phyloP scores from a whole-genome alignment of 1,140 invertebrate genomes.

The Bombyx mori region DNA sequence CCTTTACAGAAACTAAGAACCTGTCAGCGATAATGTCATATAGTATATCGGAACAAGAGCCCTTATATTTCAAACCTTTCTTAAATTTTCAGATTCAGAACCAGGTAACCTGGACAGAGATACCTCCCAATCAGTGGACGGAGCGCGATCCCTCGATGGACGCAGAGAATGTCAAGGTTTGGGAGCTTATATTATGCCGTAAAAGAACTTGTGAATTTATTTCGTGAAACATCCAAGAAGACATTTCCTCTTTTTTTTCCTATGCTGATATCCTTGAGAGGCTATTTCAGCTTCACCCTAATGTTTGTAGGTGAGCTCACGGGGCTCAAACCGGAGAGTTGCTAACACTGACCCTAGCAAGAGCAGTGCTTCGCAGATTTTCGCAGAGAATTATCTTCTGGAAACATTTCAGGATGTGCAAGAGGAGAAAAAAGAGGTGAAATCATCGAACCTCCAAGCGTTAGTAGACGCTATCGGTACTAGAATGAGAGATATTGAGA shows the following conservation, averaged over 20 bases:
- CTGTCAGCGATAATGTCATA: background rate
- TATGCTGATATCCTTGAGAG: no score
- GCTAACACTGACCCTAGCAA: no score
- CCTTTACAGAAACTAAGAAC: no score
- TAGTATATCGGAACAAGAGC: background rate
- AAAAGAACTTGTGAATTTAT: background rate
- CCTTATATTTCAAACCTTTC: background rate
- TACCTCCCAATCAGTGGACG: slow-evolving; percentile 40
- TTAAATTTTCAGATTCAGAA: slow-evolving; percentile 9
- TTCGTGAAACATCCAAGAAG: no score
- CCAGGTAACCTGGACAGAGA: slow-evolving; percentile 32
- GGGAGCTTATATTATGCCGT: background rate
- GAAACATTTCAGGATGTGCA: slow-evolving; percentile 4
- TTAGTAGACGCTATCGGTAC: slow-evolving; percentile 48
- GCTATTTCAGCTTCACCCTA: no score
- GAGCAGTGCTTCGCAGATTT: no score
- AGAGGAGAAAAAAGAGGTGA: slow-evolving; percentile 26
- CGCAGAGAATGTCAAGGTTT: slow-evolving; percentile 15
- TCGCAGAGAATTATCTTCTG: background rate
- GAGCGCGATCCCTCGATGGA: slow-evolving; percentile 26
- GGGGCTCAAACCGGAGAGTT: no score
- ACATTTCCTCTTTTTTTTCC: background rate
- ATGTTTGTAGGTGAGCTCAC: no score
- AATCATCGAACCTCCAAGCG: slow-evolving; percentile 33
- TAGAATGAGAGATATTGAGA: slow-evolving; percentile 50